Evolutionary conservation across 2,888 invertebrate species (phyloP).

Genomic region (Notodromas monacha): DNA sequence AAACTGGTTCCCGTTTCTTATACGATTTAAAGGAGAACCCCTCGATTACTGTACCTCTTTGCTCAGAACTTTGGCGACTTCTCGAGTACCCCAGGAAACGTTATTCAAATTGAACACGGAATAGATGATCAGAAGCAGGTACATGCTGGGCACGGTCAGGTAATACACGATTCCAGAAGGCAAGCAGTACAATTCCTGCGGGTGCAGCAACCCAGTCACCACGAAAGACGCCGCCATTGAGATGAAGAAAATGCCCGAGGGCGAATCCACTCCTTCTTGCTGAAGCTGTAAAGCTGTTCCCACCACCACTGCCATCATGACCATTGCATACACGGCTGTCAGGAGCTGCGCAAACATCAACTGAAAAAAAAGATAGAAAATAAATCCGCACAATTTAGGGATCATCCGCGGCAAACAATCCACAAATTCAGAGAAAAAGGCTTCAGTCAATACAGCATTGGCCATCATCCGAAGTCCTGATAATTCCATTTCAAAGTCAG

Average conservation of each 20-base stretch:
- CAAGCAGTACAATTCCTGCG: slow-evolving; percentile 40
- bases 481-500: too few species aligned
- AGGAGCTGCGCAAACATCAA: slow-evolving; percentile 35
- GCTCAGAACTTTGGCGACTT: slow-evolving; percentile 19
- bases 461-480: too few species aligned
- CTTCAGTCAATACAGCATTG: too few species aligned
- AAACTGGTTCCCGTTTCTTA: too few species aligned
- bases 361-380: slow-evolving; percentile 17
- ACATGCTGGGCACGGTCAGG: slow-evolving; percentile 75
- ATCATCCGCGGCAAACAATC: neutral
- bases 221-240: slow-evolving; percentile 28
- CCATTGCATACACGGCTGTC: slow-evolving; percentile 39
- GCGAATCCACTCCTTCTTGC: slow-evolving; percentile 42
- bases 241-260: slow-evolving; percentile 52
- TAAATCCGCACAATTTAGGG: slow-evolving; percentile 10
- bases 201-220: slow-evolving; percentile 30
- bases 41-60: slow-evolving; percentile 12
- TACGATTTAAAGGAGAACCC: too few species aligned
- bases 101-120: slow-evolving; percentile 72
- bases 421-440: too few species aligned
- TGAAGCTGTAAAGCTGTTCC: slow-evolving; percentile 42
- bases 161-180: slow-evolving; percentile 43
- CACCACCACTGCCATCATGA: slow-evolving; percentile 58
- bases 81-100: slow-evolving; percentile 76
- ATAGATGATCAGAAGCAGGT: slow-evolving; percentile 61